Percentiles rank a stretch among this genome's conserved stretches.
phyloP scores from a whole-genome alignment of 2,113 vertebrate genomes.

The Uria aalge region DNA sequence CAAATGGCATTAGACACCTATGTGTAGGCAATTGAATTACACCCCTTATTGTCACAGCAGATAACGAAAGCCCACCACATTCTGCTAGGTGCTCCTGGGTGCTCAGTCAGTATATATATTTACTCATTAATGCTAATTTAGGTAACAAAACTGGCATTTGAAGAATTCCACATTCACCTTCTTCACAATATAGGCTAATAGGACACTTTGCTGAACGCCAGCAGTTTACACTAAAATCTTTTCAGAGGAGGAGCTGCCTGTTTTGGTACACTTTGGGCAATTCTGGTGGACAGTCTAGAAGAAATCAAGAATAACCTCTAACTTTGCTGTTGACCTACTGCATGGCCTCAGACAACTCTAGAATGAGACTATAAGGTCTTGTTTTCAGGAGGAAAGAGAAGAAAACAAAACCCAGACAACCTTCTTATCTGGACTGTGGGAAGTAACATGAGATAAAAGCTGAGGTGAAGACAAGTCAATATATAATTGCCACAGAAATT shows the following conservation, averaged over 20 bases:
- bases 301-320: neutral
- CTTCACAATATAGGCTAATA: neutral
- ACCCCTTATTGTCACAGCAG: neutral
- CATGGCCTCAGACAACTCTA: neutral
- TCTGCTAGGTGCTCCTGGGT: neutral
- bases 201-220: neutral
- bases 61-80: fast-evolving
- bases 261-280: neutral
- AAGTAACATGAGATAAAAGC: neutral
- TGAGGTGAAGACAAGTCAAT: neutral
- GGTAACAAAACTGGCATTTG: neutral
- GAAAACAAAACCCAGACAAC: neutral
- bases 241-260: neutral
- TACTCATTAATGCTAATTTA: neutral
- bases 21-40: neutral
- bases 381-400: neutral
- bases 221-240: neutral
- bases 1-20: neutral
- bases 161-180: neutral
- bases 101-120: neutral
- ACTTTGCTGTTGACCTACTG: neutral
- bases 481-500: neutral
- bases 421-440: neutral
- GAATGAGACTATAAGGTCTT: neutral
- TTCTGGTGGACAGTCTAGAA: neutral